Evolutionary conservation across 2,113 vertebrate species (phyloP), one percentile per base, ranked within the genome.

Genomic region (Tylochromis polylepis): DNA sequence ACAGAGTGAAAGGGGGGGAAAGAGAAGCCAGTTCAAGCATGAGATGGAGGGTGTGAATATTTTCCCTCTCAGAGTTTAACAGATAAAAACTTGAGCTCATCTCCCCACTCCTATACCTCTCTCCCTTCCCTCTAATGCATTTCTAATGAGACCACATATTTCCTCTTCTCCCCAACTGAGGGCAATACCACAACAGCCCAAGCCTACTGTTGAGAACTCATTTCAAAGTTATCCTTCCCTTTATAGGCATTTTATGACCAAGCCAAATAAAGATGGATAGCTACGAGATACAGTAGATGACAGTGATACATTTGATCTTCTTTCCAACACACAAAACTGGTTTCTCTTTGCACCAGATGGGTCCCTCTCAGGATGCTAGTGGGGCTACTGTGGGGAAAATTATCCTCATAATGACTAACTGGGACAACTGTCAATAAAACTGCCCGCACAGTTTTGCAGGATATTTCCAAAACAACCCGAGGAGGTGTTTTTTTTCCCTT

Each of bases 141-240:
- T 95, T 93, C 91, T 92, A 94, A 95, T 94, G 87, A 94, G 88
- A 88, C 80, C 60, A 82, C 84, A 88, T 72, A 91, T 88, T 90
- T 87, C 79, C 84, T 86, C 55, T 16, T 79, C 84, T 91, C 86
- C 81, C 82, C 43, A 72, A 84, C 86, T 83, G 84, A 82, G 79
- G 65, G 85, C 85, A 86, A 91, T 43, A 75, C 59, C 20, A 51
- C 79, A 82, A 92, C 83, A 82, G 79, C 84, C 87, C 85, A 75
- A 81, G 34, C 53, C 83, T 67, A 86, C 87, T 67, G 56, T 87
- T 85, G 85, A 92, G 72, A 94, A 89, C 85, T 92, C 38, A 90
- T 93, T 94, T 91, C 72, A 85, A 91, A 91, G 81, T 86, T 93
- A 88, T 90, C 77, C 80, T 79, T 88, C 85, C 84, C 83, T 89